These are phyloP conservation scores for Patiria miniata DNA, from an alignment of 35 echinoderm and acorn worm species.

Conservation along the genomic window DNA sequence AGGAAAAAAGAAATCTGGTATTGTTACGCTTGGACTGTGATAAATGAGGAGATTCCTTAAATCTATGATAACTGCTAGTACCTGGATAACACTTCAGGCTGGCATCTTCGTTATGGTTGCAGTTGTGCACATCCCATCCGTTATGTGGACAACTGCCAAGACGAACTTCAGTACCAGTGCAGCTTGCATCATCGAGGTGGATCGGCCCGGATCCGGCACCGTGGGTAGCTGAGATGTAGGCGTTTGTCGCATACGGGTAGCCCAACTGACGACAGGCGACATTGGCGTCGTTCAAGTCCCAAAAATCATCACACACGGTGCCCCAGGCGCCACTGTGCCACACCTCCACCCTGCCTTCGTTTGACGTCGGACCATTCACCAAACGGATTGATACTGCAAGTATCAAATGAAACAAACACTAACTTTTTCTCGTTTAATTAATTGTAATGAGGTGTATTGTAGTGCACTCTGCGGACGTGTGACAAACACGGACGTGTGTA, in stretches of 20 bases:
- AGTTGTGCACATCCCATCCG: background rate
- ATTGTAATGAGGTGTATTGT: too few relatives aligned
- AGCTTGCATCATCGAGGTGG: background rate
- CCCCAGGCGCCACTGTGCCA: conserved; percentile 1
- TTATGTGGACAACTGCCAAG: background rate
- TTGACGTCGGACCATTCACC: background rate
- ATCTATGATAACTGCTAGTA: too few relatives aligned
- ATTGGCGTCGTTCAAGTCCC: conserved; percentile 3
- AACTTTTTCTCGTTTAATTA: too few relatives aligned
- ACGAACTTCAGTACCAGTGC: background rate
- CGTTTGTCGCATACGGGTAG: background rate
- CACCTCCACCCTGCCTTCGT: conserved; percentile 18
- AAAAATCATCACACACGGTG: conserved; percentile 26
- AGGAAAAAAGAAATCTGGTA: too few relatives aligned
- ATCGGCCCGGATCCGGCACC: background rate
- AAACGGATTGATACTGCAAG: background rate
- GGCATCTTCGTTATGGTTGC: background rate
- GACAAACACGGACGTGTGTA: too few relatives aligned
- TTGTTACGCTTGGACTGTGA: too few relatives aligned
- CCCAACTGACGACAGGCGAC: background rate
- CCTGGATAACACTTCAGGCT: background rate
- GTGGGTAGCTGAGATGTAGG: background rate
- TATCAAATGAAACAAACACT: too few relatives aligned
- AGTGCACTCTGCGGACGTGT: too few relatives aligned
- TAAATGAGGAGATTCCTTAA: too few relatives aligned